Evolutionary conservation across 2,888 invertebrate species (phyloP).

Genomic region (Alentia gelatinosa): DNA sequence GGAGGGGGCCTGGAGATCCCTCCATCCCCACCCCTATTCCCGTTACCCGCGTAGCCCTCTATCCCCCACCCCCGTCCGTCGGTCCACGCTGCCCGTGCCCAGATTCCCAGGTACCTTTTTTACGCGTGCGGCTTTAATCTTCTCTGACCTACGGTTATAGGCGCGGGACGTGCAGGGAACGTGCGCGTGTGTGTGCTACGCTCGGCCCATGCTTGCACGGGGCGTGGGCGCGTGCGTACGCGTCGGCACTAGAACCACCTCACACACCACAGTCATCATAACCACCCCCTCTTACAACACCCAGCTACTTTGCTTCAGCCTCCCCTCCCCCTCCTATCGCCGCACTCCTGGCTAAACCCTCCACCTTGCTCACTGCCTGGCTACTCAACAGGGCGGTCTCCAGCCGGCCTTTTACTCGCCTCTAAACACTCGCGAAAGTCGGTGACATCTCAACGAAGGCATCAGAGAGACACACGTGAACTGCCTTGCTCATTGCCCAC

Average conservation of each 20-base stretch:
- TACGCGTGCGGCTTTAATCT: conserved; percentile 46
- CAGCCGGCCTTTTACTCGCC: background rate
- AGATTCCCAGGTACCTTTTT: conserved; percentile 53
- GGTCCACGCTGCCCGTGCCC: conserved; percentile 34
- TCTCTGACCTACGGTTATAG: conserved; percentile 36
- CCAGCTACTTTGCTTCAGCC: background rate
- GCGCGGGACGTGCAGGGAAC: conserved; percentile 20
- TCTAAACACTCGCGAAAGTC: background rate
- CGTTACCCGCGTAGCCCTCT: background rate
- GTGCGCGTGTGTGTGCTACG: background rate
- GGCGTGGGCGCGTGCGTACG: background rate
- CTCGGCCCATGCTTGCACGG: background rate
- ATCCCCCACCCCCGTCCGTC: background rate
- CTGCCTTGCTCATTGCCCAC: background rate
- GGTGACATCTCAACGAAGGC: conserved; percentile 13
- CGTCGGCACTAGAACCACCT: background rate
- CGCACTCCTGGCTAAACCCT: background rate
- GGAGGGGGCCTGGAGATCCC: conserved; percentile 22
- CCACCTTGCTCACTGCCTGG: background rate
- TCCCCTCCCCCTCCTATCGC: background rate
- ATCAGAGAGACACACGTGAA: background rate
- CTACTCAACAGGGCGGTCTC: background rate
- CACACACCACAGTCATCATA: background rate
- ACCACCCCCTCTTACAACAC: background rate
- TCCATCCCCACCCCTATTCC: background rate